phyloP scores from a whole-genome alignment of 2,113 vertebrate species.

The Buteo buteo region DNA sequence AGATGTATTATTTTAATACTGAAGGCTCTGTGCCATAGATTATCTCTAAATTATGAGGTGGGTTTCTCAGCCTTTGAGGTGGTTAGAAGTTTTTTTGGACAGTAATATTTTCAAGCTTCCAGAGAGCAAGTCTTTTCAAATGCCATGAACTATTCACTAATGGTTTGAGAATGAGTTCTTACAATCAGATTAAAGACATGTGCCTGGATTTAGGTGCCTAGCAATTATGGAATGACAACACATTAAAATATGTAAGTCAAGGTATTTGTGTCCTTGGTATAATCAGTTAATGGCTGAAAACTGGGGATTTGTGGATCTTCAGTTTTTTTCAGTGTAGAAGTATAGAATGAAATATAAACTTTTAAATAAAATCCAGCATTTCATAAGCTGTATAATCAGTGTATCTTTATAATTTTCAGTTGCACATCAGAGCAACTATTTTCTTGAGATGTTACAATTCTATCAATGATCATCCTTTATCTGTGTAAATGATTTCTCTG shows the following conservation, averaged over 20 bases:
- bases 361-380: background rate
- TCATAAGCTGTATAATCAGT: background rate
- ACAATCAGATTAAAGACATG: background rate
- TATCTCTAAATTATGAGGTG: background rate
- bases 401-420: background rate
- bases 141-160: background rate
- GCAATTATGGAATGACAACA: constrained; percentile 2
- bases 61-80: background rate
- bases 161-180: background rate
- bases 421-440: background rate
- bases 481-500: background rate
- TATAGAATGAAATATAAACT: background rate
- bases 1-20: background rate
- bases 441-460: background rate
- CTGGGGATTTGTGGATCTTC: background rate
- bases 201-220: background rate
- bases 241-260: background rate
- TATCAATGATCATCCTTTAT: background rate
- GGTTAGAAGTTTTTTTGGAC: background rate
- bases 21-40: background rate
- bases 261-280: background rate
- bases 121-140: background rate
- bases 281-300: background rate
- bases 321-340: background rate
- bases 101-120: background rate